Base-by-base conservation (phyloP, 64 coral and sea anemone genomes). In the Stichodactyla helianthus region DNA sequence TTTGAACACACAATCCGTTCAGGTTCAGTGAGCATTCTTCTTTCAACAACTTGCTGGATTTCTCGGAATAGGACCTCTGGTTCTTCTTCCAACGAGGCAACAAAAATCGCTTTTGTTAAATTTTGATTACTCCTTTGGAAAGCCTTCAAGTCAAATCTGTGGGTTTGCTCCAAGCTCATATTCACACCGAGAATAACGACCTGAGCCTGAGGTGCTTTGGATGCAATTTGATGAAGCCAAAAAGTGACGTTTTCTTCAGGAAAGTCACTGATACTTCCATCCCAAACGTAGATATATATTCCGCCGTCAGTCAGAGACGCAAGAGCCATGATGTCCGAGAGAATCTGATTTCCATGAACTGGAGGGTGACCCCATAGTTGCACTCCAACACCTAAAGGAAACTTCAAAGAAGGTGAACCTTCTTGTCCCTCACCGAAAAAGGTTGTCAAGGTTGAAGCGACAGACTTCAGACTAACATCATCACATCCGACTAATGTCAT, bases 111-210 rank as follows among this genome's bases (percentile, higher is more conserved):
- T 78, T 85, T 53, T 71, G 44, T 82, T 17, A 95, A 76, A 82
- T 82, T 88, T n/a, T 86, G 93, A 76, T 95, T 95, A 4, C 88
- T 85, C 9, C 53, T 81, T 82, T 92, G 89, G 77, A 92, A 95
- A 50, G 89, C 71, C 52, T 64, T 82, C 28, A 95, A 59, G 25
- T 92, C 83, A 31, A 95, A 85, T 2, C 87, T 85, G 18, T 92
- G 82, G 10, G 89, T 89, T 12, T 88, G 83, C 9, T 84, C 84
- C 5, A 71, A 12, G 78, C 83, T 92, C 15, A 88, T 28, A 82
- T 88, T 89, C 25, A 95, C 84, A 60, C 82, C 87, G 27, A 95
- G 77, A 15, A 95, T 83, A 12, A 95, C 82, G 16, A 95, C 71
- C 58, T 91, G 76, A 9, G 93, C 82, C 19, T 50, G 84, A 27